phyloP scores from a whole-genome alignment of 2,888 invertebrate genomes.

The Cotesia congregata region DNA sequence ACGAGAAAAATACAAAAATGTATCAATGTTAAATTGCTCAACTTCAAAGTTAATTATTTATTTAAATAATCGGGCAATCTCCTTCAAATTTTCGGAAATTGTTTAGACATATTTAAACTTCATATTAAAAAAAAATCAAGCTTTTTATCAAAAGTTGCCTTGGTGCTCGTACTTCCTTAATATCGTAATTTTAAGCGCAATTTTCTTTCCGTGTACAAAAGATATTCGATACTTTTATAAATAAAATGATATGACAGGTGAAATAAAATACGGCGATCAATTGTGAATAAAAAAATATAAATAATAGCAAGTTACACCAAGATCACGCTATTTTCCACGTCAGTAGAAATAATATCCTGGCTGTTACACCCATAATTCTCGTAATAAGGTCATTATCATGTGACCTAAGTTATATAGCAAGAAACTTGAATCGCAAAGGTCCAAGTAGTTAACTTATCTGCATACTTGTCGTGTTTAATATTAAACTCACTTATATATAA shows the following conservation, averaged over 20 bases:
- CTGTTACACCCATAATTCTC: conserved; percentile 52
- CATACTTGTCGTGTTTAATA: neutral
- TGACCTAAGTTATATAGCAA: conserved; percentile 47
- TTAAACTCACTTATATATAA: neutral
- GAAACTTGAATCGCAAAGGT: conserved; percentile 33
- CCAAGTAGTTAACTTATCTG: conserved; percentile 8
- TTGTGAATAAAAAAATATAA: conserved; percentile 11
- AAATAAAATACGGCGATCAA: conserved; percentile 8
- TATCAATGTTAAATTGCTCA: too few relatives aligned
- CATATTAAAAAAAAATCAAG: too few relatives aligned
- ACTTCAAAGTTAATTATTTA: too few relatives aligned
- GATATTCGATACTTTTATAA: neutral
- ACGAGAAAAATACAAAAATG: too few relatives aligned
- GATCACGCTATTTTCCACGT: conserved; percentile 44
- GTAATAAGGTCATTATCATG: conserved; percentile 57
- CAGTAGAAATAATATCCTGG: conserved; percentile 36
- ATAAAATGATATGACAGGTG: neutral
- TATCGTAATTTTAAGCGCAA: too few relatives aligned
- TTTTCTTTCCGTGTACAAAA: too few relatives aligned
- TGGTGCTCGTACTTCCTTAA: too few relatives aligned
- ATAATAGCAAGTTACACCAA: conserved; percentile 30
- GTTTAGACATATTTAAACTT: too few relatives aligned
- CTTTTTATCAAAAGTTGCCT: too few relatives aligned
- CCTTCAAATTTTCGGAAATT: too few relatives aligned
- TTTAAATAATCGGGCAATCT: too few relatives aligned